phyloP scores from a whole-genome alignment of 2,888 invertebrate species.

The Schizaphis graminum region DNA sequence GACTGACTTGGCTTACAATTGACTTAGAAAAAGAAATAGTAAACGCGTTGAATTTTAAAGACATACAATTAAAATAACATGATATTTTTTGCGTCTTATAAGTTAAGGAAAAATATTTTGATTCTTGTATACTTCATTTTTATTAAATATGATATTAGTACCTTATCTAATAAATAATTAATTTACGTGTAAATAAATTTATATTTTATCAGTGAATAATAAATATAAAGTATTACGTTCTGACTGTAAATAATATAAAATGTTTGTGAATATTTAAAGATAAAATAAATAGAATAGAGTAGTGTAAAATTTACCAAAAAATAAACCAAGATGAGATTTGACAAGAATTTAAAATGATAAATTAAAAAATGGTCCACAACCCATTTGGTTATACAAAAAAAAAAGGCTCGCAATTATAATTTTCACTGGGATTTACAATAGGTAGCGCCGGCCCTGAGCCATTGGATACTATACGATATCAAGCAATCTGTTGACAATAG shows the following conservation, averaged over 20 bases:
- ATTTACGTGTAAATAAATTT: not conserved
- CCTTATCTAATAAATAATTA: not conserved
- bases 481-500: not conserved
- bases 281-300: not conserved
- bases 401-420: not conserved
- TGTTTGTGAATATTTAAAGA: not conserved
- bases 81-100: not conserved
- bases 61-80: not conserved
- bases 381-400: not conserved
- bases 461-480: not conserved
- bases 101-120: not conserved
- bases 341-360: not conserved
- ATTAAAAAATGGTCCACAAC: not conserved
- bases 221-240: not conserved
- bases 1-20: not conserved
- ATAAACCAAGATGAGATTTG: not conserved
- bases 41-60: not conserved
- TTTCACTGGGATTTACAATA: not conserved
- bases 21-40: not conserved
- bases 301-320: not conserved
- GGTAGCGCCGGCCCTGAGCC: not conserved
- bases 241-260: not conserved
- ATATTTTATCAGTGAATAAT: not conserved
- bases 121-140: not conserved
- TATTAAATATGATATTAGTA: not conserved